Conservation (phyloP, 2,888 invertebrate species). For the Piscicola geometra region DNA sequence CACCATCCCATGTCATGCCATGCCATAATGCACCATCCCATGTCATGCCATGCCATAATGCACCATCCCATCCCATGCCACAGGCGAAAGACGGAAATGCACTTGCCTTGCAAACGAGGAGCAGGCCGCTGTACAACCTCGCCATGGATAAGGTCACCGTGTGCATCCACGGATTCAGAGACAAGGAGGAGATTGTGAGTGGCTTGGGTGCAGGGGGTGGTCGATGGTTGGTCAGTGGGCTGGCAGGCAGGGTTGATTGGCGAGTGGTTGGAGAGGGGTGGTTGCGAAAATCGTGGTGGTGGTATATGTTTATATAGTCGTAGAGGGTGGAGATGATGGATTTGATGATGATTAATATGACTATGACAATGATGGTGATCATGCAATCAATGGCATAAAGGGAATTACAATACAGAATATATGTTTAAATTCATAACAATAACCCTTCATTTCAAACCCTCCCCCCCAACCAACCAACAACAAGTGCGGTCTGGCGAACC, state of each 20-base stretch:
- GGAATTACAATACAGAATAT: too few species aligned
- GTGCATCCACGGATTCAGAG: slow-evolving; percentile 85
- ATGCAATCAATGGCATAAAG: too few species aligned
- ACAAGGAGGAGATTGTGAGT: slow-evolving; percentile 77
- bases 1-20: too few species aligned
- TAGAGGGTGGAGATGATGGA: too few species aligned
- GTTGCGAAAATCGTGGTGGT: background rate
- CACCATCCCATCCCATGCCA: too few species aligned
- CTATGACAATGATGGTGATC: too few species aligned
- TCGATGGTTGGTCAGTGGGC: background rate
- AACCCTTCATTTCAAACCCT: background rate
- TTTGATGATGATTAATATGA: too few species aligned
- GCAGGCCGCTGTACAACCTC: slow-evolving; percentile 76
- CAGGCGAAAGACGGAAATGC: background rate
- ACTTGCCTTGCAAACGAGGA: slow-evolving; percentile 28
- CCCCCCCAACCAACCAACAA: slow-evolving; percentile 38
- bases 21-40: too few species aligned
- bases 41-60: too few species aligned
- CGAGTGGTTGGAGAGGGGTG: too few species aligned
- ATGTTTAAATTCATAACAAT: too few species aligned
- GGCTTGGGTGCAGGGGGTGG: background rate
- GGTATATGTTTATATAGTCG: too few species aligned
- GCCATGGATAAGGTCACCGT: slow-evolving; percentile 82
- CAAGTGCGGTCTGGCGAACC: slow-evolving; percentile 76
- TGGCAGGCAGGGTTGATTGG: background rate